A percentile compares a stretch with the other conserved stretches of the same genome.
Evolutionary conservation across 2,888 invertebrate species (phyloP).

Genomic region (Panzeria rudis): DNA sequence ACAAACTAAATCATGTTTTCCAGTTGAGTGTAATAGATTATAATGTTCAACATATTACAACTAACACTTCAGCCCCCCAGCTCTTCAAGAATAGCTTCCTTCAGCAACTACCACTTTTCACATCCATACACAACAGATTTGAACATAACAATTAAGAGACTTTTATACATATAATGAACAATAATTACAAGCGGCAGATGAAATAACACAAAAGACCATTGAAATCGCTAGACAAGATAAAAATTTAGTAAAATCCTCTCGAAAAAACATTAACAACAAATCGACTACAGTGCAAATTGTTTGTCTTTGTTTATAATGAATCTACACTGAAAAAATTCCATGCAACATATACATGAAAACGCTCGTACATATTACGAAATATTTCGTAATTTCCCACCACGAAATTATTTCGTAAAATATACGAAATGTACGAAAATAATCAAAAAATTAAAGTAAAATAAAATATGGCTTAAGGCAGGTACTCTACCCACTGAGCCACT

Average conservation of each 20-base stretch:
- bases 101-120: slow-evolving; percentile 30
- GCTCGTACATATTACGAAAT: no score
- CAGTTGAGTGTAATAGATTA: slow-evolving; percentile 57
- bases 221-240: slow-evolving; percentile 8
- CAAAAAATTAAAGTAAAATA: no score
- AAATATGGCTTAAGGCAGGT: no score
- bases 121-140: slow-evolving; percentile 22
- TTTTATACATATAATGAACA: slow-evolving; percentile 32
- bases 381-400: no score
- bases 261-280: slow-evolving; percentile 16
- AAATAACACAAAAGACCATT: slow-evolving; percentile 47
- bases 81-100: background rate
- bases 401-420: no score
- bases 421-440: no score
- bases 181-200: slow-evolving; percentile 68
- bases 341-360: no score
- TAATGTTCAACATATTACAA: slow-evolving; percentile 59
- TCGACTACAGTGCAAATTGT: slow-evolving; percentile 11
- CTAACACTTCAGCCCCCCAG: slow-evolving; percentile 35
- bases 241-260: background rate
- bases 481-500: no score
- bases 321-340: background rate
- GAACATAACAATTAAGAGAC: slow-evolving; percentile 2
- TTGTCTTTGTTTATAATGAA: slow-evolving; percentile 47
- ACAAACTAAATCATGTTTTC: slow-evolving; percentile 50